Base-by-base conservation (phyloP, 1,140 invertebrate genomes). In the Lasioglossum baleicum region DNA sequence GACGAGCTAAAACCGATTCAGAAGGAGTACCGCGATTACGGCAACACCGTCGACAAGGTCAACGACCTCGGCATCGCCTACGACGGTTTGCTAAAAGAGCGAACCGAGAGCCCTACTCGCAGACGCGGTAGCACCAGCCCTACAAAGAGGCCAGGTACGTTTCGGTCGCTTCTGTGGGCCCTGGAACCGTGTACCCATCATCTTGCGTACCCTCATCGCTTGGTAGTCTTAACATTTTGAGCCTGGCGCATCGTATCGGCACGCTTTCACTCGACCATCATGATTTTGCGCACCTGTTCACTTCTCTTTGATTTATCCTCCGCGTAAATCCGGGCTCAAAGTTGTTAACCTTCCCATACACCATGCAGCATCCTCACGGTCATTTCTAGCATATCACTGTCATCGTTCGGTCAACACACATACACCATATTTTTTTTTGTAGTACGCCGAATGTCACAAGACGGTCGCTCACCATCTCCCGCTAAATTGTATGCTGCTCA, bases 21-120 rank as follows among this genome's bases (percentile, higher is more conserved):
- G 31, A 98, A 98, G 89, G 98, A 99, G 89, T 97, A 98, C 92
- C 95, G 97, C 51, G 97, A 98, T 86, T 98, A 96, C 93, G 95
- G 95, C 1, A 92, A 95, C 1, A 98, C 96, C 20, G 96, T 99
- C 72, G 98, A 99, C 84, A 98, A 97, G 93, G 94, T 99, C 40
- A 98, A 98, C 92, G 98, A 99, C 89, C 93, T 98, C 0, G 98
- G 98, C 3, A 95, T 95, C 58, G 94, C 96, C 40, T 98, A 98
- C 88, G 98, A 99, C 89, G 95, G 96, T 40, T 90, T 98, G 61
- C 93, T 96, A 1, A 94, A 96, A 63, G 96, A 96, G 69, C 93
- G 96, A 44, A 95, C 96, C 1, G 97, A 97, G 73, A 96, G 96
- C 76, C 96, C 96, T 2, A 94, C 95, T 0, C 94, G 96, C 80